These are phyloP conservation scores for Littorina saxatilis DNA, from an alignment of 1,140 invertebrate species.

Conservation along the genomic window DNA sequence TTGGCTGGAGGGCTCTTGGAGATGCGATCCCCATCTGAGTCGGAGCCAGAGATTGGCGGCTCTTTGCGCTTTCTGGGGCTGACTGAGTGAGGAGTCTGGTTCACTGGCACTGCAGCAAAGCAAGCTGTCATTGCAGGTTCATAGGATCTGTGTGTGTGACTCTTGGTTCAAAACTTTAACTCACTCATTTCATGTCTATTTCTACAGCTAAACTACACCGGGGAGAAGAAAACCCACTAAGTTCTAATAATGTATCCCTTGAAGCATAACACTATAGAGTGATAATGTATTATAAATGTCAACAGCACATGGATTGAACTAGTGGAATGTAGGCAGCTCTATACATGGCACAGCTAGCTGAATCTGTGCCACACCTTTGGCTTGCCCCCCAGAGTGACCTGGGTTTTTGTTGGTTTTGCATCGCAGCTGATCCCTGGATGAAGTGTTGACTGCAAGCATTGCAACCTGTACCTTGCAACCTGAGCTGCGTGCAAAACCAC, in stretches of 20 bases:
- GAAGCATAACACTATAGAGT: no score
- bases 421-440: neutral
- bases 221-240: no score
- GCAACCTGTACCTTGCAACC: constrained; percentile 26
- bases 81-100: neutral
- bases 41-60: constrained; percentile 29
- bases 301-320: no score
- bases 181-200: no score
- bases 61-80: constrained; percentile 29
- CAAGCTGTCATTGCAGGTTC: no score
- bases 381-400: neutral
- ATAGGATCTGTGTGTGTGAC: no score
- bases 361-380: constrained; percentile 18
- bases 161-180: no score
- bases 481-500: constrained; percentile 19
- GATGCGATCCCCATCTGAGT: constrained; percentile 46
- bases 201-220: no score
- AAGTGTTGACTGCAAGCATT: constrained; percentile 15
- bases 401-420: neutral
- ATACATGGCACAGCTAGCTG: constrained; percentile 19
- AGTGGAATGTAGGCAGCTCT: constrained; percentile 24
- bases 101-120: neutral
- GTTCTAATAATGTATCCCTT: no score
- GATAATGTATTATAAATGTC: no score
- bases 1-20: constrained; percentile 37